phyloP scores from a whole-genome alignment of 2,888 invertebrate species.

The Crioceris asparagi region DNA sequence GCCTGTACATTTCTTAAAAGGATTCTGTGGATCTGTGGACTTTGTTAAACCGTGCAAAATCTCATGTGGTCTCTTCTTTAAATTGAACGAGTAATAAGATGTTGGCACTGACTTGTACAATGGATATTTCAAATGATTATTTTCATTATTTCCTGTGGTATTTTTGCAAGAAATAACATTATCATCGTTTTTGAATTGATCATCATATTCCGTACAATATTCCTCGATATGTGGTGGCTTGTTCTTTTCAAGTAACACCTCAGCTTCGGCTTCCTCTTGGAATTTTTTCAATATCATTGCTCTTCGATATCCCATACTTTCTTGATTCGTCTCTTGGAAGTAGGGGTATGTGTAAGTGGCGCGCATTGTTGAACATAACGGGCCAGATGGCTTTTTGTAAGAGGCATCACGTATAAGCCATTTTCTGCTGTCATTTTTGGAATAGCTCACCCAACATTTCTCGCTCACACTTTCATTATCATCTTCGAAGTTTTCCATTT shows the following conservation, averaged over 20 bases:
- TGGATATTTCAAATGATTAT: constrained; percentile 1
- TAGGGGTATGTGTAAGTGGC: not conserved
- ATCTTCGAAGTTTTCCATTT: not conserved
- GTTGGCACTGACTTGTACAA: constrained; percentile 1
- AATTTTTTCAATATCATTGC: not conserved
- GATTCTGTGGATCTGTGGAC: not conserved
- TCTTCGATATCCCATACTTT: not conserved
- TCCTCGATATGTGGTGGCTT: not conserved
- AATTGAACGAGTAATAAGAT: constrained; percentile 1
- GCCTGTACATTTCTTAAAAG: constrained; percentile 1
- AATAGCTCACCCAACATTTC: not conserved
- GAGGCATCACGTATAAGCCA: constrained; percentile 5
- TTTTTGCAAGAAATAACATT: too few species aligned
- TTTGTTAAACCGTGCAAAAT: not conserved
- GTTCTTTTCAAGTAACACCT: not conserved
- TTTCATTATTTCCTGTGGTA: not conserved
- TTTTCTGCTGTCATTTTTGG: constrained; percentile 4
- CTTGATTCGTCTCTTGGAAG: not conserved
- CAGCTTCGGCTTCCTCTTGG: constrained; percentile 3
- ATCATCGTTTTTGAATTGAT: constrained; percentile 3
- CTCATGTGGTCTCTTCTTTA: not conserved
- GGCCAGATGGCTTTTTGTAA: not conserved
- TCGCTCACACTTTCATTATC: not conserved
- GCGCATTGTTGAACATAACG: not conserved
- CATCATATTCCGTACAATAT: constrained; percentile 2